phyloP scores from a whole-genome alignment of 2,113 vertebrate genomes.

The Pterocles burchelli region DNA sequence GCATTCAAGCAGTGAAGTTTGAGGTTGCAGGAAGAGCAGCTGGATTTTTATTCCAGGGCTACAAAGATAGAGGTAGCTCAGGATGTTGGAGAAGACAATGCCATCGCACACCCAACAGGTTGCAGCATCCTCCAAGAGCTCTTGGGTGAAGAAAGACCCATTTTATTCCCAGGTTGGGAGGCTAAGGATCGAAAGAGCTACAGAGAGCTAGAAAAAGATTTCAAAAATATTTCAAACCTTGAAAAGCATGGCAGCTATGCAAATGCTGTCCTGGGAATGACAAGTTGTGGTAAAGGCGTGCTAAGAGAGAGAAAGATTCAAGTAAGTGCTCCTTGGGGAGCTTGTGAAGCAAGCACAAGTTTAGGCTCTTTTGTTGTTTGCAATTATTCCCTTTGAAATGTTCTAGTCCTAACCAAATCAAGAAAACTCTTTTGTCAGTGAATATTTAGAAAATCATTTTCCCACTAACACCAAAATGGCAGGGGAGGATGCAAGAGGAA shows the following conservation, averaged over 20 bases:
- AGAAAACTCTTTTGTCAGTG: neutral
- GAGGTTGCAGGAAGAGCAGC: neutral
- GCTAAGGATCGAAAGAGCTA: neutral
- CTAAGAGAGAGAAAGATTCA: neutral
- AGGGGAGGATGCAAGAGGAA: neutral
- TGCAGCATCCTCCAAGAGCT: neutral
- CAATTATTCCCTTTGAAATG: neutral
- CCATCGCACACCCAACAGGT: neutral
- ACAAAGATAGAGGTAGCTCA: rapidly evolving
- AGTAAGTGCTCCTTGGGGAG: neutral
- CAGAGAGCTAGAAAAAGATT: neutral
- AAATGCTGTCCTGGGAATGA: neutral
- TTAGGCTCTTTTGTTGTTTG: neutral
- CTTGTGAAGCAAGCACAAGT: neutral
- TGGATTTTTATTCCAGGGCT: neutral
- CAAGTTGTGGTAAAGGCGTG: neutral
- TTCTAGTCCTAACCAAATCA: neutral
- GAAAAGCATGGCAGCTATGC: neutral
- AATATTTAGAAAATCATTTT: neutral
- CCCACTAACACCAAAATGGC: neutral
- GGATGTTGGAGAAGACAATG: neutral
- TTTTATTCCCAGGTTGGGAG: neutral
- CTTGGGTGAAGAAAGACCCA: neutral
- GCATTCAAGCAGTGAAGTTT: neutral
- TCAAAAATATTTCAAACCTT: neutral